Base-by-base conservation (phyloP, 2,888 invertebrate genomes). In the Horisme vitalbata region DNA sequence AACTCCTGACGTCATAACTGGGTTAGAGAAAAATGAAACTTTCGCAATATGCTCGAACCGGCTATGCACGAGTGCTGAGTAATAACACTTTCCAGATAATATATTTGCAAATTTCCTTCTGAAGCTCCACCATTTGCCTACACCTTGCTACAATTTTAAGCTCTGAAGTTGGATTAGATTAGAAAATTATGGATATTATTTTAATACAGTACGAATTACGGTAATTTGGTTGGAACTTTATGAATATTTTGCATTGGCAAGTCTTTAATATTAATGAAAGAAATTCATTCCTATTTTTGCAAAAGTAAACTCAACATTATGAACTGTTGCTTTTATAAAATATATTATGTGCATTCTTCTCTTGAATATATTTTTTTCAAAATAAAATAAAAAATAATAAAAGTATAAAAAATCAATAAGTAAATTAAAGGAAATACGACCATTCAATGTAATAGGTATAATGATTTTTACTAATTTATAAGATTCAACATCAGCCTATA, bases 11-110 rank as follows among this genome's bases (percentile, higher is more conserved):
- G 67, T 74, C 68, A 67, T 80, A 83, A 83, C 80, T 83, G 71
- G 83, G 85, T 85, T 83, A 78, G 71, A 76, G 78, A 80, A 83
- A 83, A 83, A 84, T 81, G 75, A 71, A 83, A 86, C 80, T 86
- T 86, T 82, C 43, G 75, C 80, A 86, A 86, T 85, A 85, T 80
- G 76, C 69, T 64, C 59, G 54, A 52, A 71, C 79, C 83, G 65
- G 57, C 63, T 61, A 72, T 75, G 75, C 73, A 70, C 65, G 60
- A 64, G 69, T 69, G 71, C 68, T 76, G 65, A 71, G 68, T 75
- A 75, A 79, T 73, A 77, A 70, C 69, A 68, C 61, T 68, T 71
- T 59, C 61, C 62, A 61, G 70, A 68, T 70, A 75, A 74, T 71
- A 73, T 75, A 75, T 73, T 75, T 71, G 70, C 69, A 71, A 75